Evolutionary conservation across 2,888 invertebrate species (phyloP), one percentile per base, ranked within the genome.

Genomic region (Bruchidius siliquastri): DNA sequence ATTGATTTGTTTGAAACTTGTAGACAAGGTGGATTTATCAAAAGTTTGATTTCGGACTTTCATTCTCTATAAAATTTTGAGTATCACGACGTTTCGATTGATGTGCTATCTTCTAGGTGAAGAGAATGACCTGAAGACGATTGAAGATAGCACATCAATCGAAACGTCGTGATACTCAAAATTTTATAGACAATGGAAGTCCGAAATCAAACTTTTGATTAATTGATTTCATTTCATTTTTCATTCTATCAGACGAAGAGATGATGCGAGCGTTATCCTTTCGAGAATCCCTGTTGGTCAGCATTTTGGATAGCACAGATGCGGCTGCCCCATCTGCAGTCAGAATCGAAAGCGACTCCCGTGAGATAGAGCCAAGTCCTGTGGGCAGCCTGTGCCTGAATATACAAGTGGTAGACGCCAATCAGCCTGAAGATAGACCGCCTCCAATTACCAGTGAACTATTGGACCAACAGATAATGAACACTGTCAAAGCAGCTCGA

Each of bases 221-320:
- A n/a, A n/a, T n/a, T n/a, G n/a, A n/a, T n/a, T n/a, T n/a, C n/a
- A 26, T 4, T 26, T 26, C 8, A 26, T 66, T 2, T 32, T 67
- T 70, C 71, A 21, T n/a, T 22, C 21, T 74, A 4, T 72, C 79
- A 90, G 90, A 90, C 81, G 87, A 88, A 68, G 81, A 84, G 49
- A 77, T 88, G 32, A 89, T 88, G 79, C 83, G 87, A 77, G 84
- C 88, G 77, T 78, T 91, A 78, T 87, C 88, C 79, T 91, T 90
- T 81, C 87, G 87, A 22, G 90, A 91, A 84, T 87, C 87, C 4
- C 82, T 91, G 70, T 80, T 90, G 71, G 86, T 91, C 72, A 89
- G 90, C 80, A 88, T 88, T 78, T 86, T 88, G 10, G 88, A 89
- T 71, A 49, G 13, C 13, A 1, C 49, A 49, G 49, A 49, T 49